Conservation (phyloP, 2,888 invertebrate genomes). For the Clanis bilineata region DNA sequence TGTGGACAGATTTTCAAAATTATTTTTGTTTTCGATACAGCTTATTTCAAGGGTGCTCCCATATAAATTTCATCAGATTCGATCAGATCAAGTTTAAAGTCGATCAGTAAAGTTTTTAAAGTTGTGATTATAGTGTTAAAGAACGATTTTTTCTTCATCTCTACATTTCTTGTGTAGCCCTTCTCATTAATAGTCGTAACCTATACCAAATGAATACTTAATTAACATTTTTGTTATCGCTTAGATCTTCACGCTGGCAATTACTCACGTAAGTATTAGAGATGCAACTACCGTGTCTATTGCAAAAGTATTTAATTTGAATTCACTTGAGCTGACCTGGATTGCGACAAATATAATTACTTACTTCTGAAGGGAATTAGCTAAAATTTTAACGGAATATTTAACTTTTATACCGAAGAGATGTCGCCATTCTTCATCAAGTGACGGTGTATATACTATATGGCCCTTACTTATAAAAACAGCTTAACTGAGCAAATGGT, state of each 20-base stretch:
- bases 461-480: too few relatives aligned
- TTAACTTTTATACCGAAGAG: too few relatives aligned
- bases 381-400: not conserved
- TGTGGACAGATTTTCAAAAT: too few relatives aligned
- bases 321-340: not conserved
- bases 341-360: not conserved
- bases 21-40: too few relatives aligned
- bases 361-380: not conserved
- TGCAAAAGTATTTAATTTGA: not conserved
- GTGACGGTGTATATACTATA: too few relatives aligned
- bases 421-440: too few relatives aligned
- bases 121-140: too few relatives aligned
- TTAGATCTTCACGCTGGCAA: constrained; percentile 20
- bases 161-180: not conserved
- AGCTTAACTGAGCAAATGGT: too few relatives aligned
- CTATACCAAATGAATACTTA: not conserved
- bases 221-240: not conserved
- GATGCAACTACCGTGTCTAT: not conserved
- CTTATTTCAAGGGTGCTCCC: too few relatives aligned
- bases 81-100: too few relatives aligned
- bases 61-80: too few relatives aligned
- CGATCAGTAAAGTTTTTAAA: too few relatives aligned
- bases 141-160: not conserved
- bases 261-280: not conserved
- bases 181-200: not conserved